These are phyloP conservation scores for Corythoichthys haematopterus DNA, from an alignment of 2,113 vertebrate genomes.

Conservation along the genomic window DNA sequence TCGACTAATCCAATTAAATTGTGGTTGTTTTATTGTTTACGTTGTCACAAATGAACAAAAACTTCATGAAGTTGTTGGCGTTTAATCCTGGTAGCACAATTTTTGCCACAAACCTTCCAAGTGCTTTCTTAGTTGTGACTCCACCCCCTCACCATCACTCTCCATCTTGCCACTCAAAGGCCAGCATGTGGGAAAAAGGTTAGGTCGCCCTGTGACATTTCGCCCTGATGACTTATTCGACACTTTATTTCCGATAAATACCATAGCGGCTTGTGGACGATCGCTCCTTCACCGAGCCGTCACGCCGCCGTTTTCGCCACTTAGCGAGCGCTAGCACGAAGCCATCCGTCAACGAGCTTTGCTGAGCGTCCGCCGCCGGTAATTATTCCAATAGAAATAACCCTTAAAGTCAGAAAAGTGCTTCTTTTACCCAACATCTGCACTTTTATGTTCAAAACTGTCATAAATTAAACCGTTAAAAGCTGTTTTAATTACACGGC, in stretches of 20 bases:
- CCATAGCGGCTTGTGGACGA: conserved; percentile 33
- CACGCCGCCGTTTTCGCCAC: conserved; percentile 12
- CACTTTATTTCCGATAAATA: conserved; percentile 54
- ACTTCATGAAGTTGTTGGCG: too few species aligned
- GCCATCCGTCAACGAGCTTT: not conserved
- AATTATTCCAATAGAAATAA: conserved; percentile 8
- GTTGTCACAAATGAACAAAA: too few species aligned
- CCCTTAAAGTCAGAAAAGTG: not conserved
- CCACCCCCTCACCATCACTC: conserved; percentile 33
- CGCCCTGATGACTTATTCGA: conserved; percentile 51
- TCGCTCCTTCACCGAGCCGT: conserved; percentile 34
- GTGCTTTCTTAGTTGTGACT: conserved; percentile 40
- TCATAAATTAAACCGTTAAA: conserved; percentile 18
- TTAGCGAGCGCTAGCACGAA: not conserved
- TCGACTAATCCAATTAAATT: too few species aligned
- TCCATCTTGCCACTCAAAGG: conserved; percentile 52
- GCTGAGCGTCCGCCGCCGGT: too few species aligned
- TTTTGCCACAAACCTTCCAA: conserved; percentile 39
- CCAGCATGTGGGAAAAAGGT: conserved; percentile 53
- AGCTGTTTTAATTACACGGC: conserved; percentile 30
- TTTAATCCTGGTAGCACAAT: conserved; percentile 6
- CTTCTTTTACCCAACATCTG: not conserved
- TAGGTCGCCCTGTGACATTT: conserved; percentile 60
- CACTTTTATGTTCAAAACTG: not conserved
- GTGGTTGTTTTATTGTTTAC: too few species aligned